Base-by-base conservation (phyloP, 2,797 vertebrate species). In the Balearica regulorum region DNA sequence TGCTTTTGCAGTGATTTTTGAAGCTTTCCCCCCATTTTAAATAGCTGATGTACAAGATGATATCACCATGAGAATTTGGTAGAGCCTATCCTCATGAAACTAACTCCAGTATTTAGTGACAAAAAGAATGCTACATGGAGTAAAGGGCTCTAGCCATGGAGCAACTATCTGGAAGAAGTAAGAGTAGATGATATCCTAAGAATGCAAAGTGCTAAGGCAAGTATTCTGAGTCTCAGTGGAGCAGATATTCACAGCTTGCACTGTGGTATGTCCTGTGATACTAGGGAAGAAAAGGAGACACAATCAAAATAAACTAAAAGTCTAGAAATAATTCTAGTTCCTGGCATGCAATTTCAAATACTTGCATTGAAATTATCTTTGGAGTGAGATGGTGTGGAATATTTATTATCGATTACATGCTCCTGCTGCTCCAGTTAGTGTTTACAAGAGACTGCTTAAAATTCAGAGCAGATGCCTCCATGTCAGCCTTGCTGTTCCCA, bases 381-480 rank as follows among this genome's bases (percentile, higher is more conserved):
- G 73, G 89, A 81, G 70, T 17, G 44, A 49, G 70, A 12, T 60
- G 49, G 71, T 83, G 66, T 64, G 65, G 91, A 83, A 88, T 94
- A 87, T 89, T 95, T 83, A 81, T 65, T 44, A 89, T 84, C 49
- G 39, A 89, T 91, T 87, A 73, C 39, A 28, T 57, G 62, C 51
- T 85, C 58, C 94, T 81, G 77, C 87, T 91, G 49, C 93, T 94
- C 81, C 77, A 41, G 62, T 64, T 51, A 13, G n/a, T 65, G 76
- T 54, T 90, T 85, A 81, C 64, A 64, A 73, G 78, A 81, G 87
- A 84, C 89, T 94, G 81, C 83, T 97, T 91, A 81, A 69, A 69
- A 95, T 93, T 90, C 95, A 17, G 49, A 62, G 86, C 49, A 11
- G 64, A 37, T 49, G 66, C 60, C 69, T 91, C 62, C 16, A 0